Conservation (phyloP, 2,113 vertebrate species). For the Laterallus jamaicensis region DNA sequence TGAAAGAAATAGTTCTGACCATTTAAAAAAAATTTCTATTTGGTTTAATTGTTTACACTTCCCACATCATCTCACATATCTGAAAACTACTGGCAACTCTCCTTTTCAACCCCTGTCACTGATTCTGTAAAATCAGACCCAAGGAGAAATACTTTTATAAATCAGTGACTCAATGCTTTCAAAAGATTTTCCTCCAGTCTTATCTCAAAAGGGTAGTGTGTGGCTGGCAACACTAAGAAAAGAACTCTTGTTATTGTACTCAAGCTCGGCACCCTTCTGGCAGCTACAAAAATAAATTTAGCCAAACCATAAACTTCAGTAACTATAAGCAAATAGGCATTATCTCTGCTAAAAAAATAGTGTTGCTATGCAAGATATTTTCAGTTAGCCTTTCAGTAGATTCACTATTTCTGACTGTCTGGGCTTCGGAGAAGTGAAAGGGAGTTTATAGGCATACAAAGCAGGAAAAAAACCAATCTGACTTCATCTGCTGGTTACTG, state of each 20-base stretch:
- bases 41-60: neutral
- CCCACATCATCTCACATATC: neutral
- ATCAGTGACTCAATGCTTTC: neutral
- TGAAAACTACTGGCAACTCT: neutral
- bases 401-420: neutral
- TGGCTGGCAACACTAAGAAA: neutral
- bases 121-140: neutral
- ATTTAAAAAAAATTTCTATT: neutral
- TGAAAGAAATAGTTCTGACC: neutral
- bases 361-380: neutral
- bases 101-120: neutral
- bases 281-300: neutral
- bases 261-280: neutral
- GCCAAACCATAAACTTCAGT: neutral
- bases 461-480: constrained; percentile 31
- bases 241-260: constrained; percentile 17
- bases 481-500: neutral
- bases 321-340: neutral
- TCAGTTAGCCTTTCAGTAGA: neutral
- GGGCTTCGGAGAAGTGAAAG: constrained; percentile 17
- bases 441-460: neutral
- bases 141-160: neutral
- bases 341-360: neutral
- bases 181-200: neutral
- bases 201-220: neutral